Conservation (phyloP, 2,797 vertebrate genomes). For the Pteronotus mesoamericanus region DNA sequence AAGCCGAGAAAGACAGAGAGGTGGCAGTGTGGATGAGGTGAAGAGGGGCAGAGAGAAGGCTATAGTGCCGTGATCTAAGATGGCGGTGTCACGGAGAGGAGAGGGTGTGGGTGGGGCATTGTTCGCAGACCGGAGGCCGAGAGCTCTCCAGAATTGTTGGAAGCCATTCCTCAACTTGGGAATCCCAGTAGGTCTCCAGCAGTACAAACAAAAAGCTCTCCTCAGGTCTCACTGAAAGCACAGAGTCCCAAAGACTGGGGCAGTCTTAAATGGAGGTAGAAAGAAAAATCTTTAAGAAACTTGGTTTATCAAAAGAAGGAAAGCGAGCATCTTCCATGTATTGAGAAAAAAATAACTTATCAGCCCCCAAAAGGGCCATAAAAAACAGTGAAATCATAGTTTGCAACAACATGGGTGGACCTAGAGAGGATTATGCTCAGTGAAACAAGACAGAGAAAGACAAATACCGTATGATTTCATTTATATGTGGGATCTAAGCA, state of each 20-base stretch:
- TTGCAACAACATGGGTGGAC: neutral
- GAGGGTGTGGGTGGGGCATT: neutral
- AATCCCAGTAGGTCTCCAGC: neutral
- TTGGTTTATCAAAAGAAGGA: neutral
- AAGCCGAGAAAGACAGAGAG: neutral
- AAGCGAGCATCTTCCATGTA: neutral
- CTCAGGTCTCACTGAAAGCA: neutral
- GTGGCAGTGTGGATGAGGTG: too few relatives aligned
- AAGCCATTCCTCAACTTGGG: neutral
- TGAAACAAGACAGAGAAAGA: neutral
- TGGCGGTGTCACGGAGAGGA: neutral
- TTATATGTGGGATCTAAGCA: neutral
- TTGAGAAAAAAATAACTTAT: neutral
- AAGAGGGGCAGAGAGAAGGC: neutral
- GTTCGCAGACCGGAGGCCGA: neutral
- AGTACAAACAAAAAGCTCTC: neutral
- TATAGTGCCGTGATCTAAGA: neutral
- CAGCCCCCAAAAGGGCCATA: neutral
- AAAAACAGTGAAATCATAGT: neutral
- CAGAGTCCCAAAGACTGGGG: neutral
- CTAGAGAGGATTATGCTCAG: neutral
- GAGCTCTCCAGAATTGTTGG: neutral
- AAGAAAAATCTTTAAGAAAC: neutral
- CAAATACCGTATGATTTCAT: neutral
- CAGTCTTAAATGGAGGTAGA: neutral